phyloP scores from a whole-genome alignment of 2,113 vertebrate species.

The Amphilophus citrinellus region DNA sequence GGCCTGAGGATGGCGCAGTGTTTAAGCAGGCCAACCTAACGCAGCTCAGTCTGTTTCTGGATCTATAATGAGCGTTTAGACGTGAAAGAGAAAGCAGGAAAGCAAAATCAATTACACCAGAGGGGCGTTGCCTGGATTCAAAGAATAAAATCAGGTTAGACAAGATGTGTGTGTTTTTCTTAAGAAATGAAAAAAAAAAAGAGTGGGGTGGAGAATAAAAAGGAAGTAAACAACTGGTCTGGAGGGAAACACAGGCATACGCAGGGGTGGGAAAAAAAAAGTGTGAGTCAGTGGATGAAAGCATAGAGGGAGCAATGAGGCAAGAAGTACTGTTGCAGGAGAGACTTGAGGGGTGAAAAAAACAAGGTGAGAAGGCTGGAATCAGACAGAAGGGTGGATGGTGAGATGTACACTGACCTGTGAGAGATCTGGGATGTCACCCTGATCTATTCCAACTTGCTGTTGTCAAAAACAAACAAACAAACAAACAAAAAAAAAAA shows the following conservation, averaged over 20 bases:
- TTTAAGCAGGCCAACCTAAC: not conserved
- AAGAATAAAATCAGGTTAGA: conserved; percentile 39
- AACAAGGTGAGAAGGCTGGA: conserved; percentile 11
- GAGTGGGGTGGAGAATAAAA: conserved; percentile 3
- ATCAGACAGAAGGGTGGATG: conserved; percentile 57
- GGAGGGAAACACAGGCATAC: not conserved
- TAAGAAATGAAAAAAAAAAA: conserved; percentile 22
- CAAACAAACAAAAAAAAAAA: conserved; percentile 7
- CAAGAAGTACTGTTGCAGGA: conserved; percentile 5
- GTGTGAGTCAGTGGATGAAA: not conserved
- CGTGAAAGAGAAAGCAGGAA: conserved; percentile 29
- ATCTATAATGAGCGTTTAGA: conserved; percentile 38
- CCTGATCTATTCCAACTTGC: conserved; percentile 98
- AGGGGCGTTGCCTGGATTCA: conserved; percentile 6
- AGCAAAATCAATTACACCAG: conserved; percentile 41
- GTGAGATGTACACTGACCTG: conserved; percentile 92
- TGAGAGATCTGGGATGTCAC: conserved; percentile 95
- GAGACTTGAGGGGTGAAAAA: not conserved
- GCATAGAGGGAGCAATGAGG: conserved; percentile 11
- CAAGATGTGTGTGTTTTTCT: not conserved
- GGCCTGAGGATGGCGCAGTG: not conserved
- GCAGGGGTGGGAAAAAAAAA: conserved; percentile 7
- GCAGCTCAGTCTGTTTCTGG: conserved; percentile 7
- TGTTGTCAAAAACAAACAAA: conserved; percentile 83
- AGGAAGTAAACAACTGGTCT: conserved; percentile 8